These are phyloP conservation scores for Atherinomorus stipes DNA, from an alignment of 2,113 vertebrate genomes.

Conservation along the genomic window DNA sequence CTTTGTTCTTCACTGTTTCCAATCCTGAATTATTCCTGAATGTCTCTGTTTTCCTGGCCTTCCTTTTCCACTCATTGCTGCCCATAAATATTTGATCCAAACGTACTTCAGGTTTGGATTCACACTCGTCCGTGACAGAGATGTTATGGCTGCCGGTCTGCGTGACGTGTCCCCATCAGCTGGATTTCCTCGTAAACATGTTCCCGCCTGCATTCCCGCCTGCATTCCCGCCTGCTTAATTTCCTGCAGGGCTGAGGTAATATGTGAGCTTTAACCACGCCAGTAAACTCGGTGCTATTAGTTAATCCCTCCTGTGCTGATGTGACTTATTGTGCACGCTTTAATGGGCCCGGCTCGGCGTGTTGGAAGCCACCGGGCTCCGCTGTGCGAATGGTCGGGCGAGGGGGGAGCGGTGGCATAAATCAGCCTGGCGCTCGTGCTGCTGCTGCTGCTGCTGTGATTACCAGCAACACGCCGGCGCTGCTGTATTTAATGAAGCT, in stretches of 20 bases:
- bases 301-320: conserved; percentile 48
- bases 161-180: not conserved
- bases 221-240: not conserved
- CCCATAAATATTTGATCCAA: conserved; percentile 3
- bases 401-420: conserved; percentile 44
- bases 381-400: conserved; percentile 48
- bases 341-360: conserved; percentile 55
- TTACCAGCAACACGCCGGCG: conserved; percentile 48
- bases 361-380: conserved; percentile 38
- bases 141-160: not conserved
- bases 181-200: not conserved
- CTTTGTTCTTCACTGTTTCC: not conserved
- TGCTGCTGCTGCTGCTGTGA: conserved; percentile 48
- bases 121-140: not conserved
- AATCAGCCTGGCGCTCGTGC: conserved; percentile 56
- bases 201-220: not conserved
- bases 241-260: conserved; percentile 6
- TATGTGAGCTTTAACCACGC: conserved; percentile 11
- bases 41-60: not conserved
- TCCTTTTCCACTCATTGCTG: not conserved
- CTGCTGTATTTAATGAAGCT: conserved; percentile 46
- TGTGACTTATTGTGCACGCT: conserved; percentile 40
- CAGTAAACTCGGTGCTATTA: conserved; percentile 11
- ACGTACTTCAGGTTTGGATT: not conserved
- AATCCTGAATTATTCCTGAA: not conserved